Base-by-base conservation (phyloP, 2,113 vertebrate species). In the Pituophis catenifer region DNA sequence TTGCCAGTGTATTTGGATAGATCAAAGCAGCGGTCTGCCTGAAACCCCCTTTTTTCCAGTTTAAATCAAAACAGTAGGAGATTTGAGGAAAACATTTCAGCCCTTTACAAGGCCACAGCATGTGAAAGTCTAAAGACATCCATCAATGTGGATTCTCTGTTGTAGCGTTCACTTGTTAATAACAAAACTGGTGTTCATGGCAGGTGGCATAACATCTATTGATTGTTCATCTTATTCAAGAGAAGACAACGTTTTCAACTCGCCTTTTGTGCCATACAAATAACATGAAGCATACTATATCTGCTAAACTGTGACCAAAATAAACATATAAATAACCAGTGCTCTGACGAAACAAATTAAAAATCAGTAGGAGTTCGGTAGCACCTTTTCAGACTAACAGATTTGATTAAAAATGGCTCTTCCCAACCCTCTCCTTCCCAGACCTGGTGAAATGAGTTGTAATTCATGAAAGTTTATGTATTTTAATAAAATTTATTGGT, bases 91-190 rank as follows among this genome's bases (percentile, higher is more conserved):
- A 89, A 44, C 57, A 87, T 29, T 62, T 21, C 70, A 90, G 59
- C 62, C 33, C 48, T 44, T 92, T 86, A 15, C 58, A 89, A 92
- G 23, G 86, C 29, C 93, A 55, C 75, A 94, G 81, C 75, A 87
- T 94, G 91, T 23, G 90, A 89, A 94, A 90, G 75, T 94, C 85
- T 55, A 53, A 90, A 92, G 58, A n/a, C 52, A 81, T 81, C 88
- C 1, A 38, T 93, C 33, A 19, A 33, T 50, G 15, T 65, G 50
- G 50, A 33, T 90, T 62, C 50, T 89, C 50, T 94, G 13, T 91
- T 92, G 48, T 94, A 33, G 29, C 55, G 87, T 87, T 90, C 62
- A 65, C 89, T 53, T 90, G 55, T 54, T 48, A 44, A 65, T 29
- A 33, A 24, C 62, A 19, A 29, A 90, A 90, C 75, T 53, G 11